Evolutionary conservation across 2,113 vertebrate genomes (phyloP), one percentile per base, ranked within the genome.

Genomic region (Desmodus rotundus): DNA sequence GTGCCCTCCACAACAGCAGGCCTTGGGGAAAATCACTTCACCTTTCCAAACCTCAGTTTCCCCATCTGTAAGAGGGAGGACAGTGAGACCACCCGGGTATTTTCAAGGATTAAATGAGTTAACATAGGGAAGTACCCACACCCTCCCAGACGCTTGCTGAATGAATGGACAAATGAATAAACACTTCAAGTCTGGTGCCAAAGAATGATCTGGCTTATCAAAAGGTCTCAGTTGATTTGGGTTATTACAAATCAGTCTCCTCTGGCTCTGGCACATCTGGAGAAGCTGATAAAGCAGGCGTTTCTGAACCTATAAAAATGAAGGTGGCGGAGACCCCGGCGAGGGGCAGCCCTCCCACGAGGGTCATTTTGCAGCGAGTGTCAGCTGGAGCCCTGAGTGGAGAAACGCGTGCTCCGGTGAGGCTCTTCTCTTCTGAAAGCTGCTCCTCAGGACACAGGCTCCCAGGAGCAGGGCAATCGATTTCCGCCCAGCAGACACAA

Each of bases 311-410:
- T 13, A 15, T 26, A 4, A 26, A 22, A 58, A 54, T 1, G 0
- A 0, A 45, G 33, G 22, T 1, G 12, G 68, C 0, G 0, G 28
- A 3, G 50, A 11, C n/a, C 61, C 20, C 0, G 0, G 88, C 43
- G 1, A 88, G 81, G 50, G 47, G 22, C 17, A 28, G 67, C 65
- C 72, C 20, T 70, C 74, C 26, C 47, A 0, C 0, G 2, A 16
- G 45, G 1, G 9, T 28, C 76, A 26, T 36, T 96, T 28, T 58
- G 88, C 91, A 94, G 91, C 3, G 7, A 38, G 26, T 5, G 43
- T 3, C 63, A 5, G 47, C 41, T 1, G 13, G 31, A 20, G 28
- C 15, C 41, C 86, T 0, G 54, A 67, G 15, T 72, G 70, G 38
- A 74, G 58, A 13, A 17, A 26, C 3, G 7, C 1, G 2, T 0